Evolutionary conservation across 2,888 invertebrate species (phyloP), one percentile per base, ranked within the genome.

Genomic region (Salticus scenicus): DNA sequence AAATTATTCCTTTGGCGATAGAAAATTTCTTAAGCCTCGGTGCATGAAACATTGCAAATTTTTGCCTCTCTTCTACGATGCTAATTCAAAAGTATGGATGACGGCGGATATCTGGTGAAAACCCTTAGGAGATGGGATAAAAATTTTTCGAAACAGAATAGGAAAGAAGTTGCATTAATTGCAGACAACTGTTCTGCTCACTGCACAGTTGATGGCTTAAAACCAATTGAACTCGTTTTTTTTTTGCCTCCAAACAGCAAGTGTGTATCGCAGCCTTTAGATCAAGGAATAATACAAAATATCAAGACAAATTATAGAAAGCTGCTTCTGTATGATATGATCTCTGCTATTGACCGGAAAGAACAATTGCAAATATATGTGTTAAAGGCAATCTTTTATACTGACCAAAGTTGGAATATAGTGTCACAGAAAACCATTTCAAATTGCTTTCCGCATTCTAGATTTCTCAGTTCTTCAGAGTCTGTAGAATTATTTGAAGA

Each of bases 221-320:
- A 33, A 70, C n/a, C 41, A 37, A 37, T 37, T 70, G 37, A 37
- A 70, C 27, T 66, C 1, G 30, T 30, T 31, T n/a, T n/a, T n/a
- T n/a, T n/a, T n/a, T 66, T 66, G 66, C 31, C 30, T 66, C 66
- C 66, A 14, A 70, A 70, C 28, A 70, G 41, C 14, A 70, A 37
- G n/a, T 70, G 70, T 70, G 70, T 70, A 41, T 37, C 41, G 37
- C 70, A 70, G 41, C 70, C 70, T 41, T 41, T 70, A 31, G 12
- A 70, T 27, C 41, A 70, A 37, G 70, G 70, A 17, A 70, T 70
- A 70, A 70, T 70, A 37, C 10, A 27, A 70, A 70, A 41, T 14
- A 37, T 70, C 37, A 37, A 70, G 41, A 7, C n/a, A 2, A 70
- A 10, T 31, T 30, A 66, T 66, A 1, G 66, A 66, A 66, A 66